Evolutionary conservation across 2,888 invertebrate species (phyloP).

Genomic region (Eupithecia subumbrata): DNA sequence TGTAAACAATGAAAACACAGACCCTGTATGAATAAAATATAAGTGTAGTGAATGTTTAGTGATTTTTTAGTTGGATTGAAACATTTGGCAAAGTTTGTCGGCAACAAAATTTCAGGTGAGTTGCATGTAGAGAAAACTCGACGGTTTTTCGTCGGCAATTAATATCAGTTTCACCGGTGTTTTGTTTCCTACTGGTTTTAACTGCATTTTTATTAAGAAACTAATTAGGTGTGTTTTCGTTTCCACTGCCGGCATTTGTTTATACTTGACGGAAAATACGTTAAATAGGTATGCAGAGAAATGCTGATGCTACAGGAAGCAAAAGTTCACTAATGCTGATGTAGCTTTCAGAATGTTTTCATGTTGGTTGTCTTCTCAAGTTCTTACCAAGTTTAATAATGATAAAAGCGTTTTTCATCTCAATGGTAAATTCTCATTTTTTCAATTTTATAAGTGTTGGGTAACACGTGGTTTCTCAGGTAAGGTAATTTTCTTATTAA

Average conservation of each 20-base stretch:
- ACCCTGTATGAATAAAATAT: constrained; percentile 14
- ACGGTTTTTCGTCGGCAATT: constrained; percentile 38
- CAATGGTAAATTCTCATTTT: neutral
- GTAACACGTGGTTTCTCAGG: neutral
- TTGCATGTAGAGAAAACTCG: constrained; percentile 32
- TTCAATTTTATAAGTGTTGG: neutral
- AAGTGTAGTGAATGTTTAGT: constrained; percentile 35
- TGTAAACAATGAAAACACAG: constrained; percentile 39
- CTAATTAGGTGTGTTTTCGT: constrained; percentile 14
- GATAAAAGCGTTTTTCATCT: neutral
- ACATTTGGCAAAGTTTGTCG: constrained; percentile 22
- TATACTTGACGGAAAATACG: neutral
- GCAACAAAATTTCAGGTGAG: constrained; percentile 40
- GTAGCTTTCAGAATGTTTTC: neutral
- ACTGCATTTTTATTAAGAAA: constrained; percentile 5
- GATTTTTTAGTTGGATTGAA: constrained; percentile 32
- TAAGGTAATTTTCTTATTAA: neutral
- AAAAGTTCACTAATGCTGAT: neutral
- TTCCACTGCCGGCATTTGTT: constrained; percentile 13
- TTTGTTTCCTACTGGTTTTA: constrained; percentile 34
- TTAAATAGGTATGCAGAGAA: neutral
- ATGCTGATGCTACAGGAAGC: neutral
- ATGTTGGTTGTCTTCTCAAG: neutral
- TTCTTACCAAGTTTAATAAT: neutral
- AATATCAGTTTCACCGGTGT: constrained; percentile 40